A percentile compares a stretch with the other conserved stretches of the same genome.
These are phyloP conservation scores for Turnix velox DNA, from an alignment of 2,113 vertebrate species.

Conservation along the genomic window DNA sequence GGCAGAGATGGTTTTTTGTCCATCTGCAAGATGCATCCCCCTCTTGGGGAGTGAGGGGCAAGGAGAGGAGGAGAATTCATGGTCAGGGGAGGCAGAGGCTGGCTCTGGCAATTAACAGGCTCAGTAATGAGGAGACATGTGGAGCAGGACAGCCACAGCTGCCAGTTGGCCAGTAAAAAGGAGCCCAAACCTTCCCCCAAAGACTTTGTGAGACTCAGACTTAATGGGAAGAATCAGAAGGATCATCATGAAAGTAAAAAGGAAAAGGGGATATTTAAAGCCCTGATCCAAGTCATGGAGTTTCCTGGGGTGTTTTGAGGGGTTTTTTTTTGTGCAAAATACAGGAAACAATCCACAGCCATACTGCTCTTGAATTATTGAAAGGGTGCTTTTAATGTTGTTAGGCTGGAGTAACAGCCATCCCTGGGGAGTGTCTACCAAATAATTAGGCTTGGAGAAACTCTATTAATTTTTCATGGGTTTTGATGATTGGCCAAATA, in stretches of 20 bases:
- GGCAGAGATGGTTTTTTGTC: neutral
- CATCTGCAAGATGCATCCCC: neutral
- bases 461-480: constrained; percentile 56
- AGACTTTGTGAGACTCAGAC: neutral
- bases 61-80: neutral
- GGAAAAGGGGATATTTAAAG: neutral
- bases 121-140: neutral
- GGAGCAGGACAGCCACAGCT: neutral
- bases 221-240: no score
- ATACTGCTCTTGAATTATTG: constrained; percentile 57
- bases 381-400: constrained; percentile 9
- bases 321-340: neutral
- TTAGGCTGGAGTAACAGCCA: neutral
- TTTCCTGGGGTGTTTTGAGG: neutral
- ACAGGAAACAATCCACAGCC: neutral
- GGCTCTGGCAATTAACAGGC: neutral
- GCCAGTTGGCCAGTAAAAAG: fast-evolving
- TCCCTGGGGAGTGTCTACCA: constrained; percentile 37
- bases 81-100: neutral
- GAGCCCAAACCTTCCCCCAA: neutral
- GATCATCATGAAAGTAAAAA: neutral
- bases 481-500: neutral
- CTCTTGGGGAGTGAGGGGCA: neutral
- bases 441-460: constrained; percentile 37
- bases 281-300: neutral